Base-by-base conservation (phyloP, 2,888 invertebrate species). In the Pseudeuparius sepicola region DNA sequence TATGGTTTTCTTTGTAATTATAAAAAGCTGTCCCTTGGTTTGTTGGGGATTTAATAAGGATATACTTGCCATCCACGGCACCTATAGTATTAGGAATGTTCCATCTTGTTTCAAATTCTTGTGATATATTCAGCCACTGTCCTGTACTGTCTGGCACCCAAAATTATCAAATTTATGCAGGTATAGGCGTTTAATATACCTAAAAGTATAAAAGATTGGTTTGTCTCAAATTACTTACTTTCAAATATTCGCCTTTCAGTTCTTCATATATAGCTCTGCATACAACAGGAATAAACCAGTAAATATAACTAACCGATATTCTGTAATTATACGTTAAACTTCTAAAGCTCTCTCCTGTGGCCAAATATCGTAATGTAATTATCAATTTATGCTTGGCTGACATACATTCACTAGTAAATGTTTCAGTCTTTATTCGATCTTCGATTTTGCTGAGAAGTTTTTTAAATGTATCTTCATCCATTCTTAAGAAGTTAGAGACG, bases 311-410 rank as follows among this genome's bases (percentile, higher is more conserved):
- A 20, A 20, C 20, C 6, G 20, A 20, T 20, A 20, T 20, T 20
- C 20, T 6, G 6, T 20, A 20, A 20, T 20, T 20, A 20, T 7
- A 20, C 20, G n/a, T 20, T 20, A 20, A n/a, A 20, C 20, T 20
- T 20, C 20, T 20, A 20, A 20, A 20, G 20, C 20, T 20, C n/a
- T 20, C 20, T 20, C 20, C 20, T 7, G n/a, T 20, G 6, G 20
- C 20, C n/a, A 20, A n/a, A 20, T 20, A 20, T 20, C 20, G 6
- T 20, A 20, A 20, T 20, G 20, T 20, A 7, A 20, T 20, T n/a
- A 20, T 20, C 20, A 20, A 20, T 20, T 20, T 20, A n/a, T 20
- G 20, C n/a, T 20, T 20, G 20, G 20, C 20, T 20, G n/a, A 20
- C 6, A 20, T 20, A 20, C 20, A 20, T 20, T 6, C 20, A 7